Base-by-base conservation (phyloP, 2,797 vertebrate genomes). In the Sternarchorhynchus goeldii region DNA sequence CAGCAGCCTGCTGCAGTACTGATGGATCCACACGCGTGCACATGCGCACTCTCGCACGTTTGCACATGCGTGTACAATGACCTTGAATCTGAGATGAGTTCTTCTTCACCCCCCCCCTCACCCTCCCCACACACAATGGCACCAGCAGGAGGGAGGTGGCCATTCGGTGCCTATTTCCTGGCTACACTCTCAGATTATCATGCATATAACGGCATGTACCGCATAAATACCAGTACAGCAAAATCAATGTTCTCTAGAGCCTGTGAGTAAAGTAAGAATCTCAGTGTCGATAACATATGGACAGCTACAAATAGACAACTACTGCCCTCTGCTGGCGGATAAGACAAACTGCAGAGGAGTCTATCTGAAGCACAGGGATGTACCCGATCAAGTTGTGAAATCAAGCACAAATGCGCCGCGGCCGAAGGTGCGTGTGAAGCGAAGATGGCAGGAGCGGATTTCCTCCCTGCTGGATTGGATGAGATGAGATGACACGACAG, bases 251-350 rank as follows among this genome's bases (percentile, higher is more conserved):
- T 6, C 58, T 64, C 10, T 34, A 75, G 5, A 45, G 3, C 17
- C 31, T 59, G 20, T 55, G 53, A 29, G 53, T 16, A 20, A 10
- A 18, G 29, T 10, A 3, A 62, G 32, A 57, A 66, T 18, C 45
- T 10, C 6, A 32, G 16, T n/a, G 12, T 56, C 62, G 31, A 17
- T 53, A 39, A 18, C 41, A 32, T 50, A 74, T 25, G 25, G 25
- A 25, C 25, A 25, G 25, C 25, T 25, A 25, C 25, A 41, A 34
- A 17, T 7, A 36, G 81, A 66, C 0, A 29, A 69, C 73, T 90
- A 81, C 86, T 88, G 91, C 90, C n/a, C 91, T 91, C 93, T 93
- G 84, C 88, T 90, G 93, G 89, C 65, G 5, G 36, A 8, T 0
- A 76, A 36, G 34, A 16, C 7, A 21, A 87, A 91, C 78, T 88